Percentiles rank a stretch among this genome's conserved stretches.
These are phyloP conservation scores for Onthophagus sagittarius DNA, from an alignment of 2,888 invertebrate species.

Conservation along the genomic window DNA sequence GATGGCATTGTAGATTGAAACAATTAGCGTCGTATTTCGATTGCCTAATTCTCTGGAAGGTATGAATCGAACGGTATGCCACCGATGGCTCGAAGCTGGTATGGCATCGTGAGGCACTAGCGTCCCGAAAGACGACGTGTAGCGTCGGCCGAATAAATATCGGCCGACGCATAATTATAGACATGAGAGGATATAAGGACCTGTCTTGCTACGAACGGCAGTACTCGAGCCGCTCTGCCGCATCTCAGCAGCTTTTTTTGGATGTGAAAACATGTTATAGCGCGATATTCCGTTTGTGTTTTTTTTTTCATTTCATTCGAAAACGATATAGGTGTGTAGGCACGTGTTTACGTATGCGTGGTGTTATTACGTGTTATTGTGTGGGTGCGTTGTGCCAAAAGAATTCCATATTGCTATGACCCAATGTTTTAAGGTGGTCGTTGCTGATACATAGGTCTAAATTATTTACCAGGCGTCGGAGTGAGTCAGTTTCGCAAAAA, in stretches of 20 bases:
- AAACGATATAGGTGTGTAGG: conserved; percentile 3
- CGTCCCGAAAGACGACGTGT: not conserved
- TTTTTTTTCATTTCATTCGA: not conserved
- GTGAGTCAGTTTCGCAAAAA: not conserved
- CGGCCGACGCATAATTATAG: conserved; percentile 1
- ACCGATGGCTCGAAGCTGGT: not conserved
- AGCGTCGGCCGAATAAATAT: not conserved
- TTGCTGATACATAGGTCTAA: not conserved
- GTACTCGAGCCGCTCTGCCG: not conserved
- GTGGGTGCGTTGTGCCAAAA: not conserved
- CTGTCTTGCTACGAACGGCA: not conserved
- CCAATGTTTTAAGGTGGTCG: not conserved
- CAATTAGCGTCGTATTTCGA: not conserved
- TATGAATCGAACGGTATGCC: not conserved
- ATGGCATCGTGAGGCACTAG: not conserved
- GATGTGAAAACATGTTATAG: not conserved
- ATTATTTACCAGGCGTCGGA: not conserved
- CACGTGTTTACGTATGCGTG: not conserved
- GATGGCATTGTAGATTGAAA: not conserved
- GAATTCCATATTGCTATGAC: not conserved
- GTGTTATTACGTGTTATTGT: not conserved
- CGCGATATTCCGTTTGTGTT: not conserved
- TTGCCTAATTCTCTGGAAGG: not conserved
- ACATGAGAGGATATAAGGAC: conserved; percentile 12
- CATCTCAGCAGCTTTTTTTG: not conserved